These are phyloP conservation scores for Egretta garzetta DNA, from an alignment of 2,113 vertebrate species.

Conservation along the genomic window DNA sequence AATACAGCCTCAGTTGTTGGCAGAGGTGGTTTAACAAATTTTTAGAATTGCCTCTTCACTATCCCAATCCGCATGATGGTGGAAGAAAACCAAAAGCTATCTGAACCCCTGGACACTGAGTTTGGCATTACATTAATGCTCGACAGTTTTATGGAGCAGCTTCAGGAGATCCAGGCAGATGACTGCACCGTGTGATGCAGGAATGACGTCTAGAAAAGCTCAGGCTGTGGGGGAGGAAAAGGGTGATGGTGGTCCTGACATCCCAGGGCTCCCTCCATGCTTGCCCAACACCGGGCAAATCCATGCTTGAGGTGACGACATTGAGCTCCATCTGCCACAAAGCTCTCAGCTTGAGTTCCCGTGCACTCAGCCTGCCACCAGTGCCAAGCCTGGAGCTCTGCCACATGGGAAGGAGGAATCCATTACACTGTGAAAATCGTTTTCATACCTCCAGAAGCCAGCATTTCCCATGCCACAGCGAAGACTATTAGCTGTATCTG, in stretches of 20 bases:
- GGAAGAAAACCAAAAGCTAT: neutral
- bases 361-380: neutral
- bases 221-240: neutral
- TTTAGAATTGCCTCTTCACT: neutral
- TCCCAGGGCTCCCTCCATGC: neutral
- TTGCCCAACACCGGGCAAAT: neutral
- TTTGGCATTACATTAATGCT: neutral
- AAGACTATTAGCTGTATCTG: neutral
- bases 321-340: neutral
- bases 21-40: neutral
- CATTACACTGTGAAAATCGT: neutral
- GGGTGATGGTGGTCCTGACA: neutral
- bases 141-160: neutral
- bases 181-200: neutral
- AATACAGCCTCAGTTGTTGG: neutral
- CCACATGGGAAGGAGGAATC: neutral
- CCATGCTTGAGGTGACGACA: neutral
- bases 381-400: neutral
- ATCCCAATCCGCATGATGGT: neutral
- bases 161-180: accelerated
- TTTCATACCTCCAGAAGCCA: constrained; percentile 29
- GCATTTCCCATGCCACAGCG: neutral
- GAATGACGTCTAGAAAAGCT: neutral
- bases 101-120: neutral
- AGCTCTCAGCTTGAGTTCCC: neutral